Conservation (phyloP, 2,888 invertebrate genomes). For the Tenthredo livida region DNA sequence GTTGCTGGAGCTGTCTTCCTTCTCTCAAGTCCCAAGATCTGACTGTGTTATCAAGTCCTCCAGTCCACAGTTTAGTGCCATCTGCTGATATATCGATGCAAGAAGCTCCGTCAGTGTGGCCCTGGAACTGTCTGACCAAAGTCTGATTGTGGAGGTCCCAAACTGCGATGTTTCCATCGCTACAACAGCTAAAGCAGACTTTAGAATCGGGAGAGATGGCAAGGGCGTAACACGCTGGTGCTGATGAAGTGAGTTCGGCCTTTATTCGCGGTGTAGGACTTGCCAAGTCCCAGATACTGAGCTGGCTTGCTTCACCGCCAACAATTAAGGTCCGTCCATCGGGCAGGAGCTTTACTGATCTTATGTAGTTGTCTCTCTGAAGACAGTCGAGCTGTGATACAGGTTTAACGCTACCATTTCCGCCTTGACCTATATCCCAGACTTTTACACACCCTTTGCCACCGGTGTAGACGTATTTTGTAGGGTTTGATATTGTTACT, state of each 20-base stretch:
- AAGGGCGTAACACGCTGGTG: slow-evolving; percentile 98
- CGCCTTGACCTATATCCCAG: slow-evolving; percentile 88
- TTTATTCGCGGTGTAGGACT: slow-evolving; percentile 95
- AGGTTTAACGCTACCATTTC: slow-evolving; percentile 84
- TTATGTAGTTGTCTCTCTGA: slow-evolving; percentile 98
- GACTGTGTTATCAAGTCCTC: slow-evolving; percentile 97
- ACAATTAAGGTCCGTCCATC: slow-evolving; percentile 97
- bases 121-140: slow-evolving; percentile 95
- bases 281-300: slow-evolving; percentile 97
- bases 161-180: slow-evolving; percentile 98
- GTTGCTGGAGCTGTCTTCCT: slow-evolving; percentile 95
- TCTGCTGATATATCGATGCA: slow-evolving; percentile 98
- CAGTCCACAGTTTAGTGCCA: slow-evolving; percentile 94
- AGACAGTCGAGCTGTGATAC: slow-evolving; percentile 93
- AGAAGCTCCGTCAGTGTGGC: slow-evolving; percentile 98
- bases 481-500: slow-evolving; percentile 93
- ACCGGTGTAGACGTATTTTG: slow-evolving; percentile 97
- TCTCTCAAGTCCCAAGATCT: slow-evolving; percentile 97
- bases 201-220: slow-evolving; percentile 98
- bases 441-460: slow-evolving; percentile 97
- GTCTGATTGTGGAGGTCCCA: slow-evolving; percentile 97
- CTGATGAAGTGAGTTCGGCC: slow-evolving; percentile 93
- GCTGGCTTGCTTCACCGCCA: slow-evolving; percentile 96
- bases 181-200: slow-evolving; percentile 99
- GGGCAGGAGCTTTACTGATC: slow-evolving; percentile 95